Percentiles rank a stretch among this genome's conserved stretches.
Evolutionary conservation across 2,113 vertebrate species (phyloP).

Genomic region (Hiodon alosoides): DNA sequence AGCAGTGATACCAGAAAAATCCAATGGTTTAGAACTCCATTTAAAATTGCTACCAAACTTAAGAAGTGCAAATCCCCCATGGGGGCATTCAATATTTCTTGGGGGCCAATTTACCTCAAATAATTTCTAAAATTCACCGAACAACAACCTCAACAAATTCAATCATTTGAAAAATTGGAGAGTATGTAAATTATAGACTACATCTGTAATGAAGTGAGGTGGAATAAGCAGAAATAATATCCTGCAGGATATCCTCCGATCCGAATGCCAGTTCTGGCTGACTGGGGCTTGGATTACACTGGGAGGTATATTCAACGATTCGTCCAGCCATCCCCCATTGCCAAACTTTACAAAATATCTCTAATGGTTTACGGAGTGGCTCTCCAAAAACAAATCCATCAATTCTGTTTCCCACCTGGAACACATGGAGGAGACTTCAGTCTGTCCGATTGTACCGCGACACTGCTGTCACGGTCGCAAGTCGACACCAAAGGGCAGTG

Average conservation of each 20-base stretch:
- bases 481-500: no score
- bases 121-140: slow-evolving; percentile 15
- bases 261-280: neutral
- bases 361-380: no score
- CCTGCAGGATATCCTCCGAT: neutral
- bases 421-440: no score
- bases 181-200: neutral
- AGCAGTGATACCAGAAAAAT: slow-evolving; percentile 6
- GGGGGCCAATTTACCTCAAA: neutral
- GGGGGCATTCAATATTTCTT: slow-evolving; percentile 8
- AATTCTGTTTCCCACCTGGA: no score
- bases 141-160: slow-evolving; percentile 5
- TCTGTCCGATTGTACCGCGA: no score
- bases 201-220: neutral
- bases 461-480: no score
- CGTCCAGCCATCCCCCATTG: neutral
- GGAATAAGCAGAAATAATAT: neutral
- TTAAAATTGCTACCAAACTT: slow-evolving; percentile 12
- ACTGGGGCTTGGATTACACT: neutral
- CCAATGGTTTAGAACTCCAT: neutral
- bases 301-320: neutral
- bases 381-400: no score
- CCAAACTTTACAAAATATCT: no score
- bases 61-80: slow-evolving; percentile 7
- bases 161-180: slow-evolving; percentile 5